phyloP scores from a whole-genome alignment of 2,797 vertebrate species.

The Eulemur coronatus region DNA sequence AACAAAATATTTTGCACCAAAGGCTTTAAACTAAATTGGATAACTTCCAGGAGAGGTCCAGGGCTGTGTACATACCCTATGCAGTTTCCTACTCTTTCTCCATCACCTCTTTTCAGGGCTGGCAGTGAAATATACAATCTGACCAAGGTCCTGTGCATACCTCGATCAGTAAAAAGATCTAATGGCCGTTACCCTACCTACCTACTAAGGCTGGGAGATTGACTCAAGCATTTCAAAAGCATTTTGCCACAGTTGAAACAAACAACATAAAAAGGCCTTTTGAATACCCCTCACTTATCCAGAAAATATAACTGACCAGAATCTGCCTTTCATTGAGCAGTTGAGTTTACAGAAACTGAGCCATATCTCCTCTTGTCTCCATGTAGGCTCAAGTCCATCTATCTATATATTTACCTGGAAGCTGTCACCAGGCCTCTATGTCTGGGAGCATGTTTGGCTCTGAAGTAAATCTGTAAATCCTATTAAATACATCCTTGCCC shows the following conservation, averaged over 20 bases:
- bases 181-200: background rate
- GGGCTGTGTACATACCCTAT: background rate
- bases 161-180: background rate
- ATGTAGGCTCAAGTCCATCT: background rate
- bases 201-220: background rate
- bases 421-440: background rate
- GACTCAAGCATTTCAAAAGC: background rate
- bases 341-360: background rate
- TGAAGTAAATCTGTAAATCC: conserved; percentile 47
- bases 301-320: conserved; percentile 26
- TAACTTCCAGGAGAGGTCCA: background rate
- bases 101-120: background rate
- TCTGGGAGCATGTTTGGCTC: conserved; percentile 18
- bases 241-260: background rate
- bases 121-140: background rate
- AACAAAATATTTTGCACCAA: background rate
- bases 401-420: conserved; percentile 29
- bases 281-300: background rate
- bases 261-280: background rate
- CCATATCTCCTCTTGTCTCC: background rate
- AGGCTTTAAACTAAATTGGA: background rate
- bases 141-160: background rate
- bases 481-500: background rate
- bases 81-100: background rate
- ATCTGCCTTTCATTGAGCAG: background rate